Evolutionary conservation across 2,797 vertebrate species (phyloP).

Genomic region (Alectoris magna): DNA sequence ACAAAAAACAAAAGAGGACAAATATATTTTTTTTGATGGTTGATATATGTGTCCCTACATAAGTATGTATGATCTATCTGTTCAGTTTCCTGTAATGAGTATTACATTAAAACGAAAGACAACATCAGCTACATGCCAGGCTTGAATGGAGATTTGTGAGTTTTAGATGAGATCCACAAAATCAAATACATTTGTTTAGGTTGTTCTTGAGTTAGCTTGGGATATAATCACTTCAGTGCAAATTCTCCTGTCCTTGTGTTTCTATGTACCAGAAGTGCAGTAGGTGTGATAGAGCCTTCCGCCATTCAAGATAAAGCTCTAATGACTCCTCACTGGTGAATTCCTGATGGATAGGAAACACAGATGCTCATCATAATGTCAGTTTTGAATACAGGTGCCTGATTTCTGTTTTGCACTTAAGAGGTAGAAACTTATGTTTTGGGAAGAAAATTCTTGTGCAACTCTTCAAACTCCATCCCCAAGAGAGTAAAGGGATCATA

Average conservation of each 20-base stretch:
- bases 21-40: neutral
- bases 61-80: neutral
- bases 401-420: neutral
- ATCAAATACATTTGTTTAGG: neutral
- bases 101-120: conserved; percentile 19
- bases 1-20: neutral
- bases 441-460: neutral
- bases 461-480: neutral
- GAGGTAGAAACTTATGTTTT: neutral
- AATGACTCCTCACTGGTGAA: neutral
- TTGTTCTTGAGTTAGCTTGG: neutral
- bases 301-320: neutral
- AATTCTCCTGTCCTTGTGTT: neutral
- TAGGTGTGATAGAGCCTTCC: neutral
- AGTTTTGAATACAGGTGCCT: neutral
- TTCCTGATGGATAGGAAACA: neutral
- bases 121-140: neutral
- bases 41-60: neutral
- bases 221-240: neutral
- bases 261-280: neutral
- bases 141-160: conserved; percentile 9
- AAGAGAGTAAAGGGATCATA: neutral
- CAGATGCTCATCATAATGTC: neutral
- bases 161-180: neutral
- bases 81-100: neutral